Base-by-base conservation (phyloP, 2,113 vertebrate species). In the Fulmarus glacialis region DNA sequence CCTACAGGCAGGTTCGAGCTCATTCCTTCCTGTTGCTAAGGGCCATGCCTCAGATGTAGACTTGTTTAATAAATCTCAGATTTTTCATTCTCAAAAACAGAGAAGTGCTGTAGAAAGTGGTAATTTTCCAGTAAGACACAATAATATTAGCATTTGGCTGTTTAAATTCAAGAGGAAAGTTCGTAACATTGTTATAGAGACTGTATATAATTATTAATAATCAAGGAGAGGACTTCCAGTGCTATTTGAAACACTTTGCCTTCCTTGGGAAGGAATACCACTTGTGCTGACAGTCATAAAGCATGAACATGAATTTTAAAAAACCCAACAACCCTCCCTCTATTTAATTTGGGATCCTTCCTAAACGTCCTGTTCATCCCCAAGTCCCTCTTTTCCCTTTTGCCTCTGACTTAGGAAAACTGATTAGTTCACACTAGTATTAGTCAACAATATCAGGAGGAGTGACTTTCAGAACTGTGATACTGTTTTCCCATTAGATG, bases 251-350 rank as follows among this genome's bases (percentile, higher is more conserved):
- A 94, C 58, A 74, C 14, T 72, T 20, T 91, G 82, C 56, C 71
- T 94, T 95, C 64, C 90, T 63, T 85, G 88, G 73, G 87, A 96
- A 97, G 62, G 88, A 97, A 94, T 90, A 97, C 70, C 77, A 94
- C 47, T 68, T 71, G 36, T 52, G 14, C 55, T 80, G 55, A 85
- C 17, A 45, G 29, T 59, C 24, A 50, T 23, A 93, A 82, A 55
- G 29, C 27, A 75, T 56, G 24, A 91, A 72, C 6, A 10, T 19
- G 60, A 36, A 14, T 52, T 59, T 32, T 5, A 32, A 23, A 81
- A 52, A 67, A 32, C 2, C 0, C 19, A 78, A 43, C 14, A 43
- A 21, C 16, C 9, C 8, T 92, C 21, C 29, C 18, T 53, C 21
- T 38, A 22, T 45, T 89, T 73, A 45, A 87, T 48, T 60, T 70